These are phyloP conservation scores for Isurus oxyrinchus DNA, from an alignment of 2,113 vertebrate genomes.

Conservation along the genomic window DNA sequence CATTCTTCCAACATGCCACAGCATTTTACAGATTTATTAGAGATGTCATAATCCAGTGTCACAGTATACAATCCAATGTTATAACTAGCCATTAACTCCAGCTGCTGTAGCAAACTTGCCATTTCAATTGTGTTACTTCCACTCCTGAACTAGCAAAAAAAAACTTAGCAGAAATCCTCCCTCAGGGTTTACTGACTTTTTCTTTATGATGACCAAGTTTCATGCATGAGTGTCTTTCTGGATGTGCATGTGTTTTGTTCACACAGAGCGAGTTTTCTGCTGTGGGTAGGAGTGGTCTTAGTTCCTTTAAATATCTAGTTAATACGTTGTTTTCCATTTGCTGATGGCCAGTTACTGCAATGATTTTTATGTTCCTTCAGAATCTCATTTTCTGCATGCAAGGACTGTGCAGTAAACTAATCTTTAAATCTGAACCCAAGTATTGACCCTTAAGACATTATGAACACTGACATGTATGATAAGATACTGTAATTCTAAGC, in stretches of 20 bases:
- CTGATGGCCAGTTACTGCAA: conserved; percentile 26
- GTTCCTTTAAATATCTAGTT: not conserved
- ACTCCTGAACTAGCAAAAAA: not conserved
- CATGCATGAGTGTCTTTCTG: conserved; percentile 13
- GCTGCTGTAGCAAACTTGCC: not conserved
- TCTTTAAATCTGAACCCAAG: not conserved
- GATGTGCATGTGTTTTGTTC: conserved; percentile 12
- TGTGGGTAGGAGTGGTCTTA: not conserved
- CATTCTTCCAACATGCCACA: not conserved
- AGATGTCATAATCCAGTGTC: not conserved
- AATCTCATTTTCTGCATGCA: not conserved
- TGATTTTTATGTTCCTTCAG: conserved; percentile 4
- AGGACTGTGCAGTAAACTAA: conserved; percentile 23
- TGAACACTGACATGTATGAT: not conserved
- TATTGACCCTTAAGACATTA: not conserved
- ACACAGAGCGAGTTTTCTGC: not conserved
- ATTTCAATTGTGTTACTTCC: not conserved
- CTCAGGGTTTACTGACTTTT: not conserved
- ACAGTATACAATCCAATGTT: not conserved
- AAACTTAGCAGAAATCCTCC: not conserved
- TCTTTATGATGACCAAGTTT: conserved; percentile 26
- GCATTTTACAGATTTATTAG: not conserved
- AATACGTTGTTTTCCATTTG: not conserved
- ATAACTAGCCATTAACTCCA: not conserved
- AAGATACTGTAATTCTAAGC: not conserved